Base-by-base conservation (phyloP, 2,888 invertebrate species). In the Apamea monoglypha region DNA sequence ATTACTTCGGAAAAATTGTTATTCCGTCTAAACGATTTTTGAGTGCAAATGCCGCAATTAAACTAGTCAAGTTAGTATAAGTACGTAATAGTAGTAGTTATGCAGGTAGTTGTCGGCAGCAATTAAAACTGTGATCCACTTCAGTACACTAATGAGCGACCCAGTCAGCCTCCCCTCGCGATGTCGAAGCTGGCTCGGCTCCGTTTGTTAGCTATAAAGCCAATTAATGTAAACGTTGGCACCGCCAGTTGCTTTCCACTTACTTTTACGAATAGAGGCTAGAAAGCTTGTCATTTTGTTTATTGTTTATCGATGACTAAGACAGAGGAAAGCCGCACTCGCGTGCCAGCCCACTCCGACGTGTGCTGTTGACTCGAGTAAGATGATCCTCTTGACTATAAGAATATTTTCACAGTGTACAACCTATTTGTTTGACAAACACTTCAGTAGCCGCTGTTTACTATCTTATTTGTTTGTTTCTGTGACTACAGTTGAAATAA, bases 81-180 rank as follows among this genome's bases (percentile, higher is more conserved):
- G 74, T 85, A 75, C 71, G 75, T 83, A 83, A 85, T 84, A 74
- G 80, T 72, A 69, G 80, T 76, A 76, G 85, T 73, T 83, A 76
- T 78, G 76, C 82, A 86, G 89, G 91, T 89, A 91, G 90, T 89
- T 78, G 87, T 81, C 66, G 91, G 88, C 89, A 87, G 93, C 93
- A 95, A 95, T 95, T 95, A 95, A 95, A 94, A 92, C 92, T 91
- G 92, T 92, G 84, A 88, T 91, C 92, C 93, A 94, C 94, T 95
- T 93, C 91, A 94, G 92, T 89, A 89, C 92, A 92, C 93, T 94
- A 95, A 95, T 94, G 94, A 95, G 93, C 91, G 88, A 88, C 90
- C 69, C 74, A 82, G 86, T 1, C 87, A 87, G 87, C 87, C 90
- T 88, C 90, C 88, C 89, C 89, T 91, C 91, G 89, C 89, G 86